Evolutionary conservation across 2,888 invertebrate species (phyloP), one percentile per base, ranked within the genome.

Genomic region (Eristalis arbustorum): DNA sequence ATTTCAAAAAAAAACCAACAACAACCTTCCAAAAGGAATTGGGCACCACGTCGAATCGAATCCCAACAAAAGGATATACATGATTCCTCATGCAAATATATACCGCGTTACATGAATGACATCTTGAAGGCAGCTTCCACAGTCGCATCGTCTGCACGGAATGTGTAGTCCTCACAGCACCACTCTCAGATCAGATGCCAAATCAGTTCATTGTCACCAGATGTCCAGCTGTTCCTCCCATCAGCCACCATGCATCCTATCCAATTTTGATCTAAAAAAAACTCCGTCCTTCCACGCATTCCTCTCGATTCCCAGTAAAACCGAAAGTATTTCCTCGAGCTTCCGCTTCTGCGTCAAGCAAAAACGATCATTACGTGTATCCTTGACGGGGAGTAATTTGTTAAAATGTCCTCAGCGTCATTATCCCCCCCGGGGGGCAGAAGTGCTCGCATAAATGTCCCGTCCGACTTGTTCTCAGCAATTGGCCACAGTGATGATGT

Each of bases 401-500:
- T 23, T n/a, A 23, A 63, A 73, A 73, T 73, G 72, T 73, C 63
- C 1, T 63, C 49, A 34, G 34, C n/a, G 42, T 63, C 63, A 73
- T 49, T 73, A 62, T 59, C 23, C 34, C 25, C 68, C 14, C 4
- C 10, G 62, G 8, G 31, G 31, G 31, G 31, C 0, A 8, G 49
- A 62, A 34, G 37, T 56, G 5, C 63, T 56, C 56, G 63, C 34
- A 67, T 63, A 57, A 57, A 69, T 63, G 31, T 31, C n/a, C 31
- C 49, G 49, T 49, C 25, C 23, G 42, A 63, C 14, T 56, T 49
- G 72, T 73, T 34, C 42, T 63, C 49, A 14, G 63, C 23, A 74
- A 74, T 74, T 74, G 40, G 74, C 74, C 64, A 64, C 37, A 64
- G 57, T 74, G 64, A 74, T 74, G 74, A 64, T 25, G 57, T 64